phyloP scores from a whole-genome alignment of 1,140 invertebrate species.

The Pectinophora gossypiella region DNA sequence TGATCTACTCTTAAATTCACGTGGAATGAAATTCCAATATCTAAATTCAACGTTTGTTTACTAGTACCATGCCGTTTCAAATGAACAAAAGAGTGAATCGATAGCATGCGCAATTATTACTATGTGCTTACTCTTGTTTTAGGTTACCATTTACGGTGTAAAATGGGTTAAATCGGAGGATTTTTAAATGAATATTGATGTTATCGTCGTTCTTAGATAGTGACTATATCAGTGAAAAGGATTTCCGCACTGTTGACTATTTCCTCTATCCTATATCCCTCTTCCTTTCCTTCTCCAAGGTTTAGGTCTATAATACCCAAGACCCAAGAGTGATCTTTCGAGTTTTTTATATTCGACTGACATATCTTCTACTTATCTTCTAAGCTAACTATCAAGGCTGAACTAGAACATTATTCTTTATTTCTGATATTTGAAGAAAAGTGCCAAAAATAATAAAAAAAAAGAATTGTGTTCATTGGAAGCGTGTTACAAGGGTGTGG shows the following conservation, averaged over 20 bases:
- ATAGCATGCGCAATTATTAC: neutral
- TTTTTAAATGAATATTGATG: neutral
- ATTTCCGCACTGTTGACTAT: neutral
- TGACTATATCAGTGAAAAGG: neutral
- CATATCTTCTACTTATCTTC: conserved; percentile 51
- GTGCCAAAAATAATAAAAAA: no score
- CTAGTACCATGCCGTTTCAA: no score
- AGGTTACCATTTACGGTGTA: neutral
- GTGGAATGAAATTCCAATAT: no score
- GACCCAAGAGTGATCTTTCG: neutral
- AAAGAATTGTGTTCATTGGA: neutral
- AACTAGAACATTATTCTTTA: neutral
- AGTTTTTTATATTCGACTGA: conserved; percentile 25
- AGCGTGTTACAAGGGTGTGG: neutral
- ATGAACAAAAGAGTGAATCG: neutral
- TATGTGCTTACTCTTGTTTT: no score
- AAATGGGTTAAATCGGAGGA: neutral
- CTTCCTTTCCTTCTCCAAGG: neutral
- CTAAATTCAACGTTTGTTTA: no score
- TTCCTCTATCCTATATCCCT: conserved; percentile 1
- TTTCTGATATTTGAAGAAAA: neutral
- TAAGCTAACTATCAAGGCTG: conserved; percentile 40
- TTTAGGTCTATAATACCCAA: neutral
- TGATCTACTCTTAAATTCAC: neutral
- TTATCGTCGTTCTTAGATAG: neutral